A percentile compares a stretch with the other conserved stretches of the same genome.
phyloP scores from a whole-genome alignment of 2,113 vertebrate species.

The Osmerus eperlanus region DNA sequence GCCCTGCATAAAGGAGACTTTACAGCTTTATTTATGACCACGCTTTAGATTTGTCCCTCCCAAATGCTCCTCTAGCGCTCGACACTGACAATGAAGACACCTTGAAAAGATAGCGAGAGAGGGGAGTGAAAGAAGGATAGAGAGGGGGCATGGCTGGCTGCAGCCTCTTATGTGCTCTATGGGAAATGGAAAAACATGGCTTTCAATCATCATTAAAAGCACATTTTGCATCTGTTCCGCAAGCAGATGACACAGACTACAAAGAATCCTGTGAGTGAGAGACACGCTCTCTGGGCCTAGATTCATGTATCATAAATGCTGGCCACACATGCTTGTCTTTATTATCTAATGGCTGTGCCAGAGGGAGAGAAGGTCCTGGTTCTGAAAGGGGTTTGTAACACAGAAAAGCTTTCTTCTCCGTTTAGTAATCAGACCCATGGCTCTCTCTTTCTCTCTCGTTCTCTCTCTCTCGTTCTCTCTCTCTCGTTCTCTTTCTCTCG shows the following conservation, averaged over 20 bases:
- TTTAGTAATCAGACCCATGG: conserved; percentile 21
- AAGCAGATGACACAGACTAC: conserved; percentile 7
- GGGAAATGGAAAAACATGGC: conserved; percentile 12
- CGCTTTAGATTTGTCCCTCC: conserved; percentile 20
- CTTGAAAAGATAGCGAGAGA: conserved; percentile 39
- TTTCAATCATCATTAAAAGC: conserved; percentile 23
- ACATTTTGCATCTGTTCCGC: conserved; percentile 19
- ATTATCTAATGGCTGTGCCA: conserved; percentile 2
- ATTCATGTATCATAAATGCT: conserved; percentile 19
- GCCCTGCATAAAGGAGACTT: conserved; percentile 49
- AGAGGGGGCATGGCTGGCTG: conserved; percentile 18
- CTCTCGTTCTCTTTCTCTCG: background rate
- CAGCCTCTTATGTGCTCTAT: conserved; percentile 11
- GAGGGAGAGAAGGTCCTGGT: background rate
- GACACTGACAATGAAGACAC: conserved; percentile 38
- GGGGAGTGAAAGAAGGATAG: conserved; percentile 18
- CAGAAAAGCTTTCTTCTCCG: background rate
- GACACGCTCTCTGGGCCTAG: conserved; percentile 5
- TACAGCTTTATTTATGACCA: conserved; percentile 57
- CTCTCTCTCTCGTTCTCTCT: background rate
- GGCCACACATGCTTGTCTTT: conserved; percentile 22
- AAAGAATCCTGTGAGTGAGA: conserved; percentile 4
- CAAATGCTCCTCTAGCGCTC: conserved; percentile 39
- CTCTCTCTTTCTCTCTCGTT: background rate
- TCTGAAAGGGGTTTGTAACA: conserved; percentile 13